phyloP scores from a whole-genome alignment of 2,113 vertebrate genomes.

The Nansenia antarctica region DNA sequence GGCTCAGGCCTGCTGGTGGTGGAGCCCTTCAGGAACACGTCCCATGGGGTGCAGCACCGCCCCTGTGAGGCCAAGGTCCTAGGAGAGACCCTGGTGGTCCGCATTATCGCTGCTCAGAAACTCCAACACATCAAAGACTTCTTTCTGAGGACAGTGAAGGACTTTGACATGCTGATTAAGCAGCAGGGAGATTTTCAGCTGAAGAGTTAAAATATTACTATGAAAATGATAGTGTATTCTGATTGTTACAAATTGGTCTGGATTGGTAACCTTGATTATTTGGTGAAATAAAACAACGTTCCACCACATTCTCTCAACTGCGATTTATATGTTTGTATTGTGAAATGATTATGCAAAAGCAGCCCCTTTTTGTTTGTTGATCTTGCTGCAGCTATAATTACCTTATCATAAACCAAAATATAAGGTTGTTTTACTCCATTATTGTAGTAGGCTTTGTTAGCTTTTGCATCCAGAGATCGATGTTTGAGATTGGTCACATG shows the following conservation, averaged over 20 bases:
- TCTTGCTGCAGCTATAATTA: too few species aligned
- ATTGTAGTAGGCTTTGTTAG: too few species aligned
- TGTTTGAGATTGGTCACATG: too few species aligned
- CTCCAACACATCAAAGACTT: slow-evolving; percentile 55
- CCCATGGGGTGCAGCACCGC: slow-evolving; percentile 67
- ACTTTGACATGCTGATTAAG: slow-evolving; percentile 48
- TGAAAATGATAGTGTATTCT: not conserved
- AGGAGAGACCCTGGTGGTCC: slow-evolving; percentile 53
- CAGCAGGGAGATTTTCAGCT: slow-evolving; percentile 59
- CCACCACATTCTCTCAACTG: too few species aligned
- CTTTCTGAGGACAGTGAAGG: slow-evolving; percentile 47
- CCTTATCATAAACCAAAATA: too few species aligned
- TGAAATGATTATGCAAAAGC: too few species aligned
- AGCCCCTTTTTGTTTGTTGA: too few species aligned
- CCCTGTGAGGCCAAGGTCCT: slow-evolving; percentile 69
- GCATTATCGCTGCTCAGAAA: slow-evolving; percentile 62
- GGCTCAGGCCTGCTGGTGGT: slow-evolving; percentile 67
- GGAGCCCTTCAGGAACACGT: slow-evolving; percentile 64
- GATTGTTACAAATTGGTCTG: not conserved
- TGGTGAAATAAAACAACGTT: too few species aligned
- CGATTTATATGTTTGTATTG: too few species aligned
- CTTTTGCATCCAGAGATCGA: too few species aligned
- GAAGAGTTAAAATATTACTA: not conserved
- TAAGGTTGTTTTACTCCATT: too few species aligned
- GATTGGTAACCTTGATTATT: not conserved